Evolutionary conservation across 2,113 vertebrate genomes (phyloP).

Genomic region (Brachyhypopomus gauderio): DNA sequence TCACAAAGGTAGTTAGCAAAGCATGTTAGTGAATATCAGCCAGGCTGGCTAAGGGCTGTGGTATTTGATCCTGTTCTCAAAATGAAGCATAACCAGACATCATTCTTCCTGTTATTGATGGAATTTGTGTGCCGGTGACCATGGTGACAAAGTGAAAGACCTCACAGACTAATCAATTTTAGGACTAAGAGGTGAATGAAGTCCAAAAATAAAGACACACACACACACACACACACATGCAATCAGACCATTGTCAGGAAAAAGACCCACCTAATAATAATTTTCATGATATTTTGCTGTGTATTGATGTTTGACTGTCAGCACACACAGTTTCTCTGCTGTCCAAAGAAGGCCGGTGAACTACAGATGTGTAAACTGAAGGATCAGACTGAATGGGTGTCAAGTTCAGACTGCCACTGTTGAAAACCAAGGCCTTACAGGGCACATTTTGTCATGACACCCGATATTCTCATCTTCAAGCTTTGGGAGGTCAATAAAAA

Average conservation of each 20-base stretch:
- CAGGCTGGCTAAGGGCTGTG: no score
- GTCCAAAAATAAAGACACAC: constrained; percentile 10
- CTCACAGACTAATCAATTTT: constrained; percentile 33
- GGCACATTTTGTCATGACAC: neutral
- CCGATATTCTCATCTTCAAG: neutral
- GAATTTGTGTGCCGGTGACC: neutral
- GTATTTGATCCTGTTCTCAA: neutral
- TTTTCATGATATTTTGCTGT: constrained; percentile 52
- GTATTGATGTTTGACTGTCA: constrained; percentile 27
- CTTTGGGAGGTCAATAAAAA: neutral
- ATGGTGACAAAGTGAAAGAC: constrained; percentile 3
- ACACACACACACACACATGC: neutral
- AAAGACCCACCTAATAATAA: constrained; percentile 31
- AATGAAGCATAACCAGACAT: neutral
- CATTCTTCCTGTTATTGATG: constrained; percentile 2
- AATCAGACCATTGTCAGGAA: constrained; percentile 25
- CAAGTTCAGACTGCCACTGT: neutral
- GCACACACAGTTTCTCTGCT: constrained; percentile 41
- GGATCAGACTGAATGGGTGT: constrained; percentile 1
- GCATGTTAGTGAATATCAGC: no score
- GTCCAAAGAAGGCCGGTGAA: constrained; percentile 13
- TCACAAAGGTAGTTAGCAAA: no score
- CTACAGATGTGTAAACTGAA: constrained; percentile 10
- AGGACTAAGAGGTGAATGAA: constrained; percentile 12
- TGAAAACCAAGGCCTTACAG: neutral